Conservation (phyloP, 1,140 invertebrate genomes). For the Aethina tumida region DNA sequence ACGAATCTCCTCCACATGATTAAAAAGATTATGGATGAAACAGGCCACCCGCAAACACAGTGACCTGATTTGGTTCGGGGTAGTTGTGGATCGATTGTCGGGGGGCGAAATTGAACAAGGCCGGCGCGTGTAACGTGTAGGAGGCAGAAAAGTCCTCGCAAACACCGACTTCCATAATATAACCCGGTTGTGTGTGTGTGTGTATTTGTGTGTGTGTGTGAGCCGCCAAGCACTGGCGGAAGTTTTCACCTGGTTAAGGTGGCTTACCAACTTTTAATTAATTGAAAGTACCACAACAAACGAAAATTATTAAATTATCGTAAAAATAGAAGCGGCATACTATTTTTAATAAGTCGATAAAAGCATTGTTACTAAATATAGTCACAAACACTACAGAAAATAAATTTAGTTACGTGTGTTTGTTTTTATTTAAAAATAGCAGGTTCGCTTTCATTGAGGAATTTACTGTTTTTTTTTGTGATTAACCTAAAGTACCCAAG, state of each 20-base stretch:
- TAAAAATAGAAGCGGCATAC: constrained; percentile 21
- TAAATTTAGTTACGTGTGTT: constrained; percentile 16
- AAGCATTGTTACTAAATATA: constrained; percentile 30
- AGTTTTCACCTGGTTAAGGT: too few species aligned
- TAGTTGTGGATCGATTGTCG: constrained; percentile 26
- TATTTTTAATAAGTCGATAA: constrained; percentile 34
- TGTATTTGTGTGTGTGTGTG: too few species aligned
- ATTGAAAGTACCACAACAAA: constrained; percentile 11
- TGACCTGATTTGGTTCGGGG: constrained; percentile 32
- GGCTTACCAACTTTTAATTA: neutral
- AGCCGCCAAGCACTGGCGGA: too few species aligned
- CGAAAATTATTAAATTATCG: constrained; percentile 17
- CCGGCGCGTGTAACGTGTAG: too few species aligned
- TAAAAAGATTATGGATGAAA: constrained; percentile 23
- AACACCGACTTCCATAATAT: too few species aligned
- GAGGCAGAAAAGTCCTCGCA: too few species aligned
- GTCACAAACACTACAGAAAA: constrained; percentile 25
- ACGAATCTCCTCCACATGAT: too few species aligned
- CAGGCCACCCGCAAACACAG: constrained; percentile 34
- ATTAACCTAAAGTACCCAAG: too few species aligned
- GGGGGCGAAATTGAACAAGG: constrained; percentile 29
- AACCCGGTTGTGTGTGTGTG: too few species aligned
- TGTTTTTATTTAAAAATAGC: constrained; percentile 25
- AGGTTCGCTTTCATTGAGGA: neutral
- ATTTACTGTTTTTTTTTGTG: too few species aligned